These are phyloP conservation scores for Tychaedon coryphoeus DNA, from an alignment of 2,113 vertebrate genomes.

Conservation along the genomic window DNA sequence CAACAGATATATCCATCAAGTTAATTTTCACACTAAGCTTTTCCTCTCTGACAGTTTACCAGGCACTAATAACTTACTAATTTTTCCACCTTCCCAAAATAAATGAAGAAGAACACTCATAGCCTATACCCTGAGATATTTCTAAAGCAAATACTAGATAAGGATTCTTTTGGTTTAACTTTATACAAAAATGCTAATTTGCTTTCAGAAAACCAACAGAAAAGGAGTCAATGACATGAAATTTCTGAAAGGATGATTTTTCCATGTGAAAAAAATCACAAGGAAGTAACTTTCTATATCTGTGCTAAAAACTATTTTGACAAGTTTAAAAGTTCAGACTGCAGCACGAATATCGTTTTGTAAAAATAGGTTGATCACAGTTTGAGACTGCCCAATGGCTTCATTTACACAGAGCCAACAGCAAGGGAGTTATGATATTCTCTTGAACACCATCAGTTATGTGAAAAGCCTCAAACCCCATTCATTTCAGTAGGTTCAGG, in stretches of 20 bases:
- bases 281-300: background rate
- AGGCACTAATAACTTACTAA: background rate
- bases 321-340: background rate
- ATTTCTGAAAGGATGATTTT: background rate
- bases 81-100: background rate
- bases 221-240: background rate
- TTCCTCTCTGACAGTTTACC: background rate
- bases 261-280: background rate
- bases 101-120: background rate
- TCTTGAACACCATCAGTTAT: background rate
- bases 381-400: background rate
- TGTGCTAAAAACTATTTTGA: background rate
- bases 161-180: background rate
- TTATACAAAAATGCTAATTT: background rate
- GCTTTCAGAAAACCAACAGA: background rate
- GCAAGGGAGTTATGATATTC: background rate
- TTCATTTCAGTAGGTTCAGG: background rate
- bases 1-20: background rate
- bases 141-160: background rate
- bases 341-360: background rate
- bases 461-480: background rate
- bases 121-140: background rate
- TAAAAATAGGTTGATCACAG: background rate
- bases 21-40: background rate
- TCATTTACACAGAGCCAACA: background rate